Evolutionary conservation across 2,797 vertebrate genomes (phyloP), one percentile per base, ranked within the genome.

Genomic region (Anabas testudineus): DNA sequence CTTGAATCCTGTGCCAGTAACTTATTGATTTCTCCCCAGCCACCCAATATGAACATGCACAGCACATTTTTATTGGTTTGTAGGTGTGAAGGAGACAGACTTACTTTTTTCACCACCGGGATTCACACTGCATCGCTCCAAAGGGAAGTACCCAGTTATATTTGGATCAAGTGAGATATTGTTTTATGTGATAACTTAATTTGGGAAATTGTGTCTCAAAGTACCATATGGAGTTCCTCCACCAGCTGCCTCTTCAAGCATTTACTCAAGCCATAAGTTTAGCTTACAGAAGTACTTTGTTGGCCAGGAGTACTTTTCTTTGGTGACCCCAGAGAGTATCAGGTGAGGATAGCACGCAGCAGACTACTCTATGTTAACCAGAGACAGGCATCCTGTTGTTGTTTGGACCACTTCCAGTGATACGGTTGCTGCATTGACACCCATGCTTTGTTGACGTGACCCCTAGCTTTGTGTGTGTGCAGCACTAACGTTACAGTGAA

Each of bases 401-500:
- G 72, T 76, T 46, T 84, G 76, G 61, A 74, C 22, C 39, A 46
- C 61, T 47, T 81, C 74, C 77, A 66, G 48, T 52, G 70, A 74
- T 57, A 70, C 37, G 21, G 36, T 68, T 14, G 10, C 39, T 67
- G 26, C 62, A 48, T 34, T 69, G 59, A 21, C 56, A 53, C 47
- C 58, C 71, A 65, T 67, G 53, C 52, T 52, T 75, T 67, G 67
- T 76, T 58, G 36, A 58, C 63, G 55, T 81, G 79, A 82, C 81
- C 74, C 79, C 54, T 65, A 47, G 51, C 64, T 64, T 8, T 51
- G 18, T 69, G 63, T 56, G 22, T 46, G 37, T 49, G 47, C 43
- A 43, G 45, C 42, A 74, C 81, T 90, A 78, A 72, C 58, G 80
- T 89, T 88, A 85, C 87, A 90, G 85, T 82, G 91, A 93, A 93